phyloP scores from a whole-genome alignment of 2,113 vertebrate genomes.

The Eudyptes chrysolophus region DNA sequence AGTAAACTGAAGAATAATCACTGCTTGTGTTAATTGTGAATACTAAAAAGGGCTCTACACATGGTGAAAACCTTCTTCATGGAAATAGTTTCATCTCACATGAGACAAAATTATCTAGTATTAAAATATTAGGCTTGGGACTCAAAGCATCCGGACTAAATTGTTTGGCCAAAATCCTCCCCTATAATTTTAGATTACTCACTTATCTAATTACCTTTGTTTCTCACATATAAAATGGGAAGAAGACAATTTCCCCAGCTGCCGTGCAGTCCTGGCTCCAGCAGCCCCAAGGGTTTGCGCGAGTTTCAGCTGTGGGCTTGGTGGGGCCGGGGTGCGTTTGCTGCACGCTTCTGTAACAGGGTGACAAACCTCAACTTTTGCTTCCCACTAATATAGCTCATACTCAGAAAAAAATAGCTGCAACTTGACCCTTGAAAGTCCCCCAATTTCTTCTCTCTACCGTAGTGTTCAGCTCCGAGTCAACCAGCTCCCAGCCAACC shows the following conservation, averaged over 20 bases:
- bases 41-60: neutral
- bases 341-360: rapidly evolving
- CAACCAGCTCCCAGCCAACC: neutral
- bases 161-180: neutral
- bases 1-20: neutral
- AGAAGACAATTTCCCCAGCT: neutral
- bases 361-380: neutral
- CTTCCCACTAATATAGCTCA: neutral
- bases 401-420: neutral
- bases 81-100: neutral
- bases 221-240: neutral
- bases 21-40: neutral
- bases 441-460: neutral
- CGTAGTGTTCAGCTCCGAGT: rapidly evolving
- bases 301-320: neutral
- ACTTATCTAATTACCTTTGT: neutral
- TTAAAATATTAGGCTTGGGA: neutral
- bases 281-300: neutral
- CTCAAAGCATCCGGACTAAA: neutral
- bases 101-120: neutral
- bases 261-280: neutral
- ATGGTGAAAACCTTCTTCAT: neutral
- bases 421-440: neutral
- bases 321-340: rapidly evolving
- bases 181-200: neutral